phyloP scores from a whole-genome alignment of 2,888 invertebrate species.

The Microplitis manilae region DNA sequence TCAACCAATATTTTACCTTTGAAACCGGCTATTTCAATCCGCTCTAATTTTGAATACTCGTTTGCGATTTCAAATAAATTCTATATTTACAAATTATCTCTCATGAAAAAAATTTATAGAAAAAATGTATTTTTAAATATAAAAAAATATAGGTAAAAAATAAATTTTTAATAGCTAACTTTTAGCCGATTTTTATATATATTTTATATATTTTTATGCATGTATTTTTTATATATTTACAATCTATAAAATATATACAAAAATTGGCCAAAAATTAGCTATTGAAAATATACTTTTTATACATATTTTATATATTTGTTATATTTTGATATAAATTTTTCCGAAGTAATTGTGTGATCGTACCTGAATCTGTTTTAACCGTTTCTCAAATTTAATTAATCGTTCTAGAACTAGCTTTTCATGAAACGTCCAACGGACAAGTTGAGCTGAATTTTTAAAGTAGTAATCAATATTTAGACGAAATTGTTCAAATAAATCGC shows the following conservation, averaged over 20 bases:
- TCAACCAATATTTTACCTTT: slow-evolving; percentile 77
- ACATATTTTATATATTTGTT: too few relatives aligned
- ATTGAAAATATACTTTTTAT: too few relatives aligned
- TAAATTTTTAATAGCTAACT: too few relatives aligned
- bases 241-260: too few relatives aligned
- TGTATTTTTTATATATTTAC: too few relatives aligned
- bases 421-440: slow-evolving; percentile 83
- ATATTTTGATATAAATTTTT: too few relatives aligned
- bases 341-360: background rate
- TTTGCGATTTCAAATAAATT: slow-evolving; percentile 82
- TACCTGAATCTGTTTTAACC: slow-evolving; percentile 77
- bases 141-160: too few relatives aligned
- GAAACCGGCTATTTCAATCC: slow-evolving; percentile 83
- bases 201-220: too few relatives aligned
- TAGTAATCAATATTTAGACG: slow-evolving; percentile 74
- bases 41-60: slow-evolving; percentile 90
- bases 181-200: too few relatives aligned
- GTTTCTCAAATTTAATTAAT: slow-evolving; percentile 77
- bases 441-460: slow-evolving; percentile 74
- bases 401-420: slow-evolving; percentile 81
- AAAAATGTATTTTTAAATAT: too few relatives aligned
- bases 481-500: slow-evolving; percentile 74
- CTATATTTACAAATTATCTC: slow-evolving; percentile 62
- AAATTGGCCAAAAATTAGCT: too few relatives aligned
- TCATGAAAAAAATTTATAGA: too few relatives aligned